Evolutionary conservation across 1,140 invertebrate species (phyloP).

Genomic region (Bombus impatiens): DNA sequence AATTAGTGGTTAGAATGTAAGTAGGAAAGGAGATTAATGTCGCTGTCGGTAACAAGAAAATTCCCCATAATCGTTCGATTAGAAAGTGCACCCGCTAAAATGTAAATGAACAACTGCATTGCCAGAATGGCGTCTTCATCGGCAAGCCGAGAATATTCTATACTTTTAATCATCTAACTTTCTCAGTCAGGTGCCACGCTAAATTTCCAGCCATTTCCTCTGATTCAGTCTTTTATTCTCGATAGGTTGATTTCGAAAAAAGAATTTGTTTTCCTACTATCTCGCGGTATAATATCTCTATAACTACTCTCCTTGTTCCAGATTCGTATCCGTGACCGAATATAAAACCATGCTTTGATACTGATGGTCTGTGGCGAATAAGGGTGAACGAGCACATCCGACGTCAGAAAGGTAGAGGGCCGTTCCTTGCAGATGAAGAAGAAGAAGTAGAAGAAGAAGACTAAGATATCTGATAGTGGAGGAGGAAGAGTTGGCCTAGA

Average conservation of each 20-base stretch:
- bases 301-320: not conserved
- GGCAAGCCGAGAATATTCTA: conserved; percentile 11
- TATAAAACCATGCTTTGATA: not conserved
- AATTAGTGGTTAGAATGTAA: conserved; percentile 58
- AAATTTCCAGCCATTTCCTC: not conserved
- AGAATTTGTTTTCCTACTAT: not conserved
- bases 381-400: not conserved
- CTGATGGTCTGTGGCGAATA: not conserved
- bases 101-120: conserved; percentile 18
- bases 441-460: conserved; percentile 25
- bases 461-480: conserved; percentile 17
- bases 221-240: not conserved
- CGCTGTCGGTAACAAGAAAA: conserved; percentile 68
- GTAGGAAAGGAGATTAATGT: conserved; percentile 70
- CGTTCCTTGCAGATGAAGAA: conserved; percentile 18
- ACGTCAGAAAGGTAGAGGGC: conserved; percentile 12
- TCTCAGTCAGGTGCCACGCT: conserved; percentile 3
- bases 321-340: not conserved
- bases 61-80: conserved; percentile 60
- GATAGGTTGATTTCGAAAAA: not conserved
- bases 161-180: conserved; percentile 48
- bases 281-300: not conserved
- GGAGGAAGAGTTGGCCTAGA: conserved; percentile 75
- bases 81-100: conserved; percentile 64
- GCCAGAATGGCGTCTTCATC: not conserved